A percentile compares a stretch with the other conserved stretches of the same genome.
Evolutionary conservation across 2,888 invertebrate genomes (phyloP).

Genomic region (Leucozona laternaria): DNA sequence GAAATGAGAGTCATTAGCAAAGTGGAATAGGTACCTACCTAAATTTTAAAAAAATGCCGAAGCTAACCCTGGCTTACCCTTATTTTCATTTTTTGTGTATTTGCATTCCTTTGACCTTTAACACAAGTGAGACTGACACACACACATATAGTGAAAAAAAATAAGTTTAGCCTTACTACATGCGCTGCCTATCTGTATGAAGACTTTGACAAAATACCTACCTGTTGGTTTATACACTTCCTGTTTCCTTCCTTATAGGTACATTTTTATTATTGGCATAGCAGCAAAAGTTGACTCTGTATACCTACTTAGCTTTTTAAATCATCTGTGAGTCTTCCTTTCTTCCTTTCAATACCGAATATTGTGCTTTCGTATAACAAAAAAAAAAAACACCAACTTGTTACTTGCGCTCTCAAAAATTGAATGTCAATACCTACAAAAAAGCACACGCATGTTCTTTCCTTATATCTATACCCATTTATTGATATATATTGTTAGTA

Average conservation of each 20-base stretch:
- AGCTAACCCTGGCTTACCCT: not conserved
- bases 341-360: not conserved
- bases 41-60: not conserved
- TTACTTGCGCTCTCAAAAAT: slow-evolving; percentile 68
- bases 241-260: slow-evolving; percentile 43
- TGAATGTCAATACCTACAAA: slow-evolving; percentile 33
- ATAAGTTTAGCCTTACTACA: slow-evolving; percentile 10
- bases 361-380: not conserved
- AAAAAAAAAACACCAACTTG: slow-evolving; percentile 47
- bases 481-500: not conserved
- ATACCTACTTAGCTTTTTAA: slow-evolving; percentile 53
- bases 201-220: slow-evolving; percentile 66
- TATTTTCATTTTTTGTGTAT: not conserved
- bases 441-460: slow-evolving; percentile 32
- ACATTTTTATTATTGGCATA: slow-evolving; percentile 20
- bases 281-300: not conserved
- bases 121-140: not conserved
- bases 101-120: slow-evolving; percentile 3
- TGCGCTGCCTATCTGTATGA: slow-evolving; percentile 14
- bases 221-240: slow-evolving; percentile 70
- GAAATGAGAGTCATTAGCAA: too few relatives aligned
- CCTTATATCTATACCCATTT: not conserved
- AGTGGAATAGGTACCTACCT: too few relatives aligned
- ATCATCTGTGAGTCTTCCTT: not conserved
- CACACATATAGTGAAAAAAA: not conserved